Conservation (phyloP, 1,140 invertebrate species). For the Eufriesea mexicana region DNA sequence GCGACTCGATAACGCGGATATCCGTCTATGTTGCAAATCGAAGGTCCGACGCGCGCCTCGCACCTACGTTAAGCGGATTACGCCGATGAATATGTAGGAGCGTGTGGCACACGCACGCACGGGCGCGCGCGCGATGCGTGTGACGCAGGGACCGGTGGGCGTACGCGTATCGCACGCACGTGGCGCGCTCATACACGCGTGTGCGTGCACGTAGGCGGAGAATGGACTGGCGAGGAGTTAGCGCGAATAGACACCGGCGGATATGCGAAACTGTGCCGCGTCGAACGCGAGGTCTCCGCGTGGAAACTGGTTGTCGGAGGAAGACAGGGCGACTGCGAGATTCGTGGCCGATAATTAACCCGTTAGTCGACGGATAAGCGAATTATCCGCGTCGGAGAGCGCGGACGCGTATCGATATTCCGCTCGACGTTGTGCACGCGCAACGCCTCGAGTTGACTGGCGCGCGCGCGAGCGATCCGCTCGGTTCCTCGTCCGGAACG, state of each 20-base stretch:
- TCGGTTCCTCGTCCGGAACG: no score
- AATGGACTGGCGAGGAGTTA: neutral
- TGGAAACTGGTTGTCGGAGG: neutral
- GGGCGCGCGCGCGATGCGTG: no score
- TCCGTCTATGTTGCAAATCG: constrained; percentile 34
- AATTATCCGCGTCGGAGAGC: neutral
- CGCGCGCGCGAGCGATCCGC: no score
- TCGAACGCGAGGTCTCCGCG: neutral
- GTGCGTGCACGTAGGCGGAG: neutral
- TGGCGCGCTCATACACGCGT: constrained; percentile 21
- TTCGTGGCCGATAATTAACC: neutral
- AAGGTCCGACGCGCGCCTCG: constrained; percentile 9
- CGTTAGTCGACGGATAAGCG: neutral
- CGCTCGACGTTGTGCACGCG: no score
- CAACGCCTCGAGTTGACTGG: no score
- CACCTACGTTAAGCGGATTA: constrained; percentile 44
- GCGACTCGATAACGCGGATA: constrained; percentile 26
- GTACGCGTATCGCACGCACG: constrained; percentile 47
- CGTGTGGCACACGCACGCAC: neutral
- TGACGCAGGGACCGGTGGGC: constrained; percentile 32
- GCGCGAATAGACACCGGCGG: neutral
- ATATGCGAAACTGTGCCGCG: constrained; percentile 17
- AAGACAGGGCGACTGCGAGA: neutral
- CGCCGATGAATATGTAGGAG: constrained; percentile 43
- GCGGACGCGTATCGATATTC: no score